Base-by-base conservation (phyloP, 2,113 vertebrate genomes). In the Lasiurus borealis region DNA sequence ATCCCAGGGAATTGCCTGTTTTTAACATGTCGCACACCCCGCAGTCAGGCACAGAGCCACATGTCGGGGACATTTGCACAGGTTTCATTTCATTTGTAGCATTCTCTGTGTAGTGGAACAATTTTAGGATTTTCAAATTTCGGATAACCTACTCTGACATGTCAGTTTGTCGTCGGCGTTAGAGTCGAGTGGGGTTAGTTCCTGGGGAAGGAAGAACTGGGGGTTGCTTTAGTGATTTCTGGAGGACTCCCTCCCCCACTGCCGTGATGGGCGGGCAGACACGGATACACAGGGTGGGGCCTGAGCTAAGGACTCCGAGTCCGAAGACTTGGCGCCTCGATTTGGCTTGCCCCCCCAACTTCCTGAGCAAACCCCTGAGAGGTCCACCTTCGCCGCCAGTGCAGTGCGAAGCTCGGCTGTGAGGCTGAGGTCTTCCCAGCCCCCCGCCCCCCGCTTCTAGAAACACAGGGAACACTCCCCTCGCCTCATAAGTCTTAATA, bases 41-140 rank as follows among this genome's bases (percentile, higher is more conserved):
- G 10, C 11, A 23, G 19, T 68, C 50, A 62, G 62, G 40, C 76
- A 8, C 25, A 27, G 27, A 27, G 10, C 64, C 36, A 19, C 27
- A 5, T 68, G 75, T 64, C 27, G 36, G 44, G 27, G 71, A 50
- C 8, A 2, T 76, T 68, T 84, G 9, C 52, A 10, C 69, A n/a
- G 66, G 3, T 88, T 82, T 72, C 18, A 8, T 91, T 85, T 93
- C 19, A 57, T 90, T 96, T 89, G 18, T 75, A 71, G 44, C 54
- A 12, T 66, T 85, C 82, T 86, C 34, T 80, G 23, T 18, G 23
- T 66, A 25, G 48, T 19, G 12, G 46, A 19, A 91, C 46, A 44
- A n/a, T 69, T 64, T 82, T 57, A 57, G 83, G 40, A 80, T 84
- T 93, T 95, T 54, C 29, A 78, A 19, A 72, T 62, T 84, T 75